Conservation (phyloP, 2,888 invertebrate species). For the Lepidochrysops patricia region DNA sequence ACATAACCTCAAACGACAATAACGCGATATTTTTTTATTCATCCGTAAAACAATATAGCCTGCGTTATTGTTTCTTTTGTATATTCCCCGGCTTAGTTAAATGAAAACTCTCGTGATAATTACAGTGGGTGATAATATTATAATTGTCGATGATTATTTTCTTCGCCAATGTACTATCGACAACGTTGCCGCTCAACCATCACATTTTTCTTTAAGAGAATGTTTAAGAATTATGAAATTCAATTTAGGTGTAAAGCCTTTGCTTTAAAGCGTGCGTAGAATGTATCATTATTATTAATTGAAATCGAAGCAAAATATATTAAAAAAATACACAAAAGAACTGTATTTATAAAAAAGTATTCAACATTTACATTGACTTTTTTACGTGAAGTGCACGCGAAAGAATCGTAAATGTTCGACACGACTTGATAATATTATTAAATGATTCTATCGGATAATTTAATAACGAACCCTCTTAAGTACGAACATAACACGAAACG, state of each 20-base stretch:
- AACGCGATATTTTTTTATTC: neutral
- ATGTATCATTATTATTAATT: too few species aligned
- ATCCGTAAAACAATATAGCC: neutral
- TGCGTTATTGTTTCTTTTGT: neutral
- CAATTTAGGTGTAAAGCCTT: too few species aligned
- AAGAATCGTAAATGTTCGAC: neutral
- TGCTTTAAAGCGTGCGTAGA: too few species aligned
- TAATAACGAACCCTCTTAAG: constrained; percentile 4
- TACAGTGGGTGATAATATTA: neutral
- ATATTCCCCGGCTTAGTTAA: neutral
- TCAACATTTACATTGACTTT: neutral
- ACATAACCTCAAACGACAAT: constrained; percentile 4
- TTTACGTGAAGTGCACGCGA: neutral
- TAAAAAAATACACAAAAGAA: too few species aligned
- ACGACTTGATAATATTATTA: constrained; percentile 3
- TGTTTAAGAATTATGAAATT: too few species aligned
- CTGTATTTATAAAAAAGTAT: too few species aligned
- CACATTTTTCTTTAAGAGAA: too few species aligned
- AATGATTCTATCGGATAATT: neutral
- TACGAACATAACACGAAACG: constrained; percentile 1
- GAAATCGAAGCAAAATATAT: too few species aligned
- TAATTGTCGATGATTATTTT: neutral
- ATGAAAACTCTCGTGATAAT: neutral
- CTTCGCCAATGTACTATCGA: too few species aligned
- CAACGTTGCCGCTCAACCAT: too few species aligned